Evolutionary conservation across 2,113 vertebrate genomes (phyloP), one percentile per base, ranked within the genome.

Genomic region (Alligator sinensis): DNA sequence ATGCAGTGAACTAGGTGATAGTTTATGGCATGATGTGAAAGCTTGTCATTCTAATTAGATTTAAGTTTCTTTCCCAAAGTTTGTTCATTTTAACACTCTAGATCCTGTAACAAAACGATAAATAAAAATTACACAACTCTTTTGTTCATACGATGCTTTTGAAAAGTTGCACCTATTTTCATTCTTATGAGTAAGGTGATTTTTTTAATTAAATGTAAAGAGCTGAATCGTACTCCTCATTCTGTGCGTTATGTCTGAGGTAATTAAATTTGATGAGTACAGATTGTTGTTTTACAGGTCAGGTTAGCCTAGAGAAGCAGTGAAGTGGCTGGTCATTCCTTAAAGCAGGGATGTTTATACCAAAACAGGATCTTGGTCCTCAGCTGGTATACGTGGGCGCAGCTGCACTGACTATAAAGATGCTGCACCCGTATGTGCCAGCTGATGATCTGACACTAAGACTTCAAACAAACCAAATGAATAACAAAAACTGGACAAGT

Each of bases 31-130:
- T 72, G 84, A 17, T 75, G 58, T 74, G 68, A 93, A 87, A 72
- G 83, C 18, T 86, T 60, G 57, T 91, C 47, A 38, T 77, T 96
- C 82, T 77, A 28, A 85, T 47, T 68, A 96, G 54, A 89, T 0
- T 4, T 54, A 82, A 72, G 75, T 77, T 87, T 21, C 28, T 94
- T 47, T 47, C 47, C 47, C 47, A 47, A 8, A 47, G 47, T 47
- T 47, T 47, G 77, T 80, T 72, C n/a, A 63, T 68, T 84, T 22
- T 68, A 91, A 54, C 34, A 80, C 60, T 25, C 82, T 79, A 25
- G 80, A 82, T 86, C 94, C 80, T 94, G 27, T 61, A 86, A 91
- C 77, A 93, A 95, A 96, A 86, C 68, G n/a, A 19, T 21, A 34
- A 34, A 17, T 63, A 87, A 94, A 47, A 93, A 87, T 28, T 0